Evolutionary conservation across 2,797 vertebrate species (phyloP).

Genomic region (Diplodus sargus): DNA sequence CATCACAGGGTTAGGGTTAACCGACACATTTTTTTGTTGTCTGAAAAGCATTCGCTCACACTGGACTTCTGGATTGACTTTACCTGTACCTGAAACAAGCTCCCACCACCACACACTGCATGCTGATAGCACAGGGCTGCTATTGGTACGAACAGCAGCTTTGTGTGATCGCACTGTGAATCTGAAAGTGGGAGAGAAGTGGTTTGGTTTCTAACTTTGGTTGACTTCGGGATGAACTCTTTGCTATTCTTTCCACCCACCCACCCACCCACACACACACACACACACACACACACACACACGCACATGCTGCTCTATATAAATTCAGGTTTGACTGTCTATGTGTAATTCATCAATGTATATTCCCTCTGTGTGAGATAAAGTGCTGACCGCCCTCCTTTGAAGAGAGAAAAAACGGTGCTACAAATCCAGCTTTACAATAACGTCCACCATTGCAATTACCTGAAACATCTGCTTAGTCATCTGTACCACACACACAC

Average conservation of each 20-base stretch:
- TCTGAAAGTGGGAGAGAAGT: neutral
- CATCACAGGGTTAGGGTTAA: too few relatives aligned
- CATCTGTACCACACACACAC: neutral
- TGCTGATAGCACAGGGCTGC: neutral
- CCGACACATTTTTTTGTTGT: neutral
- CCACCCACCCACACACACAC: neutral
- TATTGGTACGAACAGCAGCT: neutral
- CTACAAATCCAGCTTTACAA: conserved; percentile 11
- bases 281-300: neutral
- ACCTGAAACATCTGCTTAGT: conserved; percentile 35
- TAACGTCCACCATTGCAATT: conserved; percentile 23
- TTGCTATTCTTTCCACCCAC: neutral
- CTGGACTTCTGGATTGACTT: neutral
- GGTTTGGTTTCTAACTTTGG: neutral
- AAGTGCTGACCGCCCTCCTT: neutral
- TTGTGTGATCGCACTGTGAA: neutral
- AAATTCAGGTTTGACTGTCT: neutral
- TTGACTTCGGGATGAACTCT: neutral
- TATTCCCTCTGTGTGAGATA: neutral
- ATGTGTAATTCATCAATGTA: neutral
- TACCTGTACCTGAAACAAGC: neutral
- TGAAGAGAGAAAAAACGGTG: conserved; percentile 5
- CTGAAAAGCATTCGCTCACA: neutral
- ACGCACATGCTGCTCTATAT: neutral
- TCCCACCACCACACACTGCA: neutral